Evolutionary conservation across 2,113 vertebrate genomes (phyloP), one percentile per base, ranked within the genome.

Genomic region (Oenanthe melanoleuca): DNA sequence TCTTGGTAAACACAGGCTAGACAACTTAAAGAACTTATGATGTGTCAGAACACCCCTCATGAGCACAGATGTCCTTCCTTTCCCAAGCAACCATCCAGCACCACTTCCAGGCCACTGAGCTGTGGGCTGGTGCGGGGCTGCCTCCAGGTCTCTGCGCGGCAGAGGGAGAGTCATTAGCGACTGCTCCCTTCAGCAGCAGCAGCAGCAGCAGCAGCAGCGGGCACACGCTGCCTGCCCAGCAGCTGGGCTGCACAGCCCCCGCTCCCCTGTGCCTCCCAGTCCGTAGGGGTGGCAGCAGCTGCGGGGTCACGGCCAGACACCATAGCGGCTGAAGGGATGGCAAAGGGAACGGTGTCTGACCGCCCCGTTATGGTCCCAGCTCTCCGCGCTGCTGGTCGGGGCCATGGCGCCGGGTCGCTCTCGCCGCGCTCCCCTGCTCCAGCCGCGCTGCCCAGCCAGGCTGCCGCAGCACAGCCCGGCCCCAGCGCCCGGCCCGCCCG

Each of bases 281-380:
- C 15, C 1, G 0, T 17, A 5, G 69, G n/a, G 55, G 14, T 13
- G 26, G 14, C 60, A 13, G 14, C 21, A 28, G 66, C 55, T 28
- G 2, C 0, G 31, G 24, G 29, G 8, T 2, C 34, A 4, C 0
- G 38, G 26, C 21, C 70, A 33, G 63, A 5, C 7, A 18, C 53
- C 20, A 3, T 14, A n/a, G 63, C 16, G 8, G 20, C 1, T 37
- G 74, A 37, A 33, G 26, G 42, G 10, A 25, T 42, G 9, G 20
- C 67, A 7, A 2, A 78, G 45, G 23, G 2, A 40, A 6, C 0
- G 31, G 28, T 44, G 38, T 73, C 19, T 12, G 6, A 3, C 40
- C 1, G 63, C 24, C 34, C 77, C 78, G 0, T 19, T 26, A 5
- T 0, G 18, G 40, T 16, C 16, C 38, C 38, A 21, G 26, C 40